A percentile compares a stretch with the other conserved stretches of the same genome.
These are phyloP conservation scores for Drosophila biarmipes DNA, from an alignment of 1,140 invertebrate species.

Conservation along the genomic window DNA sequence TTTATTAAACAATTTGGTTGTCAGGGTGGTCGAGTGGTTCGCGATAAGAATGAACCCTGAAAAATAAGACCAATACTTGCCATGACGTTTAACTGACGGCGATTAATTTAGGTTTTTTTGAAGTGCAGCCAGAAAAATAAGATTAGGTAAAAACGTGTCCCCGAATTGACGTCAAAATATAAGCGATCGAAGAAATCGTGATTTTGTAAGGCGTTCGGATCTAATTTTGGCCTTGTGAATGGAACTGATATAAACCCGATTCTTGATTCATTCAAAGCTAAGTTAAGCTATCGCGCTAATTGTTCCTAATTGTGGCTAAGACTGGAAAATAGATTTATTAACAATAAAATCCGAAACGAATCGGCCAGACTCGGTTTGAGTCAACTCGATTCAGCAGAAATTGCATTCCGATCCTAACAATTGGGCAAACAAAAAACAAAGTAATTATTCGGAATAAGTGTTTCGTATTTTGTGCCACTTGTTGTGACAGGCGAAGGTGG, in stretches of 20 bases:
- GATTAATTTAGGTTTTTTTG: slow-evolving; percentile 43
- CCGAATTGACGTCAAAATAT: slow-evolving; percentile 29
- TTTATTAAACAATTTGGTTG: slow-evolving; percentile 71
- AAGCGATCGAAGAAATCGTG: slow-evolving; percentile 14
- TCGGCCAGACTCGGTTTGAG: slow-evolving; percentile 27
- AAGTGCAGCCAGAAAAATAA: slow-evolving; percentile 10
- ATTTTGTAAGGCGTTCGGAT: neutral
- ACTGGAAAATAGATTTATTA: slow-evolving; percentile 58
- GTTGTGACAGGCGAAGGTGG: slow-evolving; percentile 1
- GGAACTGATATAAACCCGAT: slow-evolving; percentile 2
- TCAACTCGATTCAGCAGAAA: slow-evolving; percentile 34
- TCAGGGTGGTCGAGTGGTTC: slow-evolving; percentile 34
- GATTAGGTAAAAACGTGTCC: slow-evolving; percentile 29
- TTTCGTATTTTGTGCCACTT: slow-evolving; percentile 12
- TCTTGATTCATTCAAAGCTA: slow-evolving; percentile 35
- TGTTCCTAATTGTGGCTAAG: slow-evolving; percentile 40
- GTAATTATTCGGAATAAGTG: slow-evolving; percentile 23
- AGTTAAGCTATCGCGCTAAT: slow-evolving; percentile 42
- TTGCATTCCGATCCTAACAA: slow-evolving; percentile 25
- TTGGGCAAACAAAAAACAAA: slow-evolving; percentile 26
- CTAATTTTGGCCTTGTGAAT: slow-evolving; percentile 35
- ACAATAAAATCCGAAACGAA: slow-evolving; percentile 46
- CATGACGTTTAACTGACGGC: slow-evolving; percentile 36
- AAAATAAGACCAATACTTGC: slow-evolving; percentile 52
- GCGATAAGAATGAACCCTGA: slow-evolving; percentile 35